phyloP scores from a whole-genome alignment of 2,113 vertebrate species.

The Pleuronectes platessa region DNA sequence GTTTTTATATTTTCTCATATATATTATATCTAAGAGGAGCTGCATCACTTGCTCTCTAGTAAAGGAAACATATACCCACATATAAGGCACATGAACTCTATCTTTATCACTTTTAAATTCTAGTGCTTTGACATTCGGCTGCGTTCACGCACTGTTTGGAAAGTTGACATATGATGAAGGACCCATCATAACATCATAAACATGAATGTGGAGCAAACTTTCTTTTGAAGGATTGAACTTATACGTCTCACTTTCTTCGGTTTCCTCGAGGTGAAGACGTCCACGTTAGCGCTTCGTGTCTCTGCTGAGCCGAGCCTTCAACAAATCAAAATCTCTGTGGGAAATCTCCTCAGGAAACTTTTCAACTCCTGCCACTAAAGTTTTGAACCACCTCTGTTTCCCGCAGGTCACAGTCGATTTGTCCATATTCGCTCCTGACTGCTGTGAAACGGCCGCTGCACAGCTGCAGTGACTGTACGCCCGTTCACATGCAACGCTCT shows the following conservation, averaged over 20 bases:
- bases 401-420: conserved; percentile 34
- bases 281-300: not conserved
- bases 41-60: too few species aligned
- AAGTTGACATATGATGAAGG: not conserved
- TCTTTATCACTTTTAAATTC: not conserved
- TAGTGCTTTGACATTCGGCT: not conserved
- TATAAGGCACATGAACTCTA: not conserved
- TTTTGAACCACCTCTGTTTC: conserved; percentile 39
- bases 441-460: conserved; percentile 33
- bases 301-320: not conserved
- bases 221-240: not conserved
- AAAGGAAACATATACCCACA: too few species aligned
- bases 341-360: not conserved
- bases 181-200: too few species aligned
- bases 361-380: not conserved
- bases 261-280: not conserved
- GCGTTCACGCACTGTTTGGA: not conserved
- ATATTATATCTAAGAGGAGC: too few species aligned
- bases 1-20: too few species aligned
- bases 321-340: not conserved
- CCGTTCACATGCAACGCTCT: conserved; percentile 13
- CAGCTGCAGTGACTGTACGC: conserved; percentile 17
- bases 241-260: not conserved
- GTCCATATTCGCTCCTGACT: conserved; percentile 34
- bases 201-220: too few species aligned